Evolutionary conservation across 2,113 vertebrate genomes (phyloP).

Genomic region (Silurus asotus): DNA sequence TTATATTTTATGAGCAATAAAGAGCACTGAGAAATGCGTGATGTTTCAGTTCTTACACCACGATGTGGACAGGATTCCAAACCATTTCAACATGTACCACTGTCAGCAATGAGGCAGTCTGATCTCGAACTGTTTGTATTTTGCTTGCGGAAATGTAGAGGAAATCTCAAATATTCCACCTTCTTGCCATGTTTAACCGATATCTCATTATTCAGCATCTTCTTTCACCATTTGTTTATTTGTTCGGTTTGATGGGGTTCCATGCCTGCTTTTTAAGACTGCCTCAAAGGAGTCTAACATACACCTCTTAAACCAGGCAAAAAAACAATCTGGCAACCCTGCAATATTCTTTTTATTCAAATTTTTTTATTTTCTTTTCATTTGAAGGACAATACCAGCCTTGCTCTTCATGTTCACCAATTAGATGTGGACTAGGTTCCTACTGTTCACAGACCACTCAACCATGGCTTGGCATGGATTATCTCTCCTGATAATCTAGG

Average conservation of each 20-base stretch:
- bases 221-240: not conserved
- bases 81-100: not conserved
- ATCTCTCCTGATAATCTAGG: not conserved
- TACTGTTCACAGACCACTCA: not conserved
- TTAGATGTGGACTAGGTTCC: not conserved
- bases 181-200: not conserved
- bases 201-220: not conserved
- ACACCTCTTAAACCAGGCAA: not conserved
- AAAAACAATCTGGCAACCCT: not conserved
- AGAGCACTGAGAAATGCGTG: no score
- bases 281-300: not conserved
- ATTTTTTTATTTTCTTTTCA: not conserved
- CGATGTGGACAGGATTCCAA: not conserved
- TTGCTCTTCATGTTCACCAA: not conserved
- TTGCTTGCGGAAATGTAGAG: not conserved
- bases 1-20: not conserved
- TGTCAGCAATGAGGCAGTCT: not conserved
- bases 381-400: not conserved
- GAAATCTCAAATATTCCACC: not conserved
- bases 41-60: no score
- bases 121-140: not conserved
- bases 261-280: not conserved
- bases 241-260: not conserved
- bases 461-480: not conserved
- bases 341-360: not conserved